phyloP scores from a whole-genome alignment of 2,113 vertebrate species.

The Notothenia coriiceps region DNA sequence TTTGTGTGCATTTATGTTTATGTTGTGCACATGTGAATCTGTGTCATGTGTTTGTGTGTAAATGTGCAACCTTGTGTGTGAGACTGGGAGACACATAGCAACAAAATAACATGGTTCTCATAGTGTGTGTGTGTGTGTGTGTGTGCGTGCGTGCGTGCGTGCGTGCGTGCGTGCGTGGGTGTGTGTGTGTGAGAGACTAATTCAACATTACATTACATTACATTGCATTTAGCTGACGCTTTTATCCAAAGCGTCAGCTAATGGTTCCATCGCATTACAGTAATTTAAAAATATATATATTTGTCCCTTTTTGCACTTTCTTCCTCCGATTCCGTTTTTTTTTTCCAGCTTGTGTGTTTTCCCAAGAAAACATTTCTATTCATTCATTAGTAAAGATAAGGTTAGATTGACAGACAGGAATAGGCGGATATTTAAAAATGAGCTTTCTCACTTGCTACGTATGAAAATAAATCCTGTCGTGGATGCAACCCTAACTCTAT shows the following conservation, averaged over 20 bases:
- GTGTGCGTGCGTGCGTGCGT: background rate
- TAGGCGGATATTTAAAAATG: too few species aligned
- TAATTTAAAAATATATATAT: background rate
- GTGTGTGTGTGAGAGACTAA: conserved; percentile 6
- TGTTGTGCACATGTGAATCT: conserved; percentile 35
- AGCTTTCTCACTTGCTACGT: too few species aligned
- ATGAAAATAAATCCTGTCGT: too few species aligned
- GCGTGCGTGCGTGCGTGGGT: conserved; percentile 7
- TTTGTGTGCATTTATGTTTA: conserved; percentile 44
- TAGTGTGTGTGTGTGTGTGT: conserved; percentile 3
- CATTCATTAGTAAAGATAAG: background rate
- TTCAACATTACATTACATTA: background rate
- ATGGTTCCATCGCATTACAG: conserved; percentile 17
- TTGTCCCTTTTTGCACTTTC: background rate
- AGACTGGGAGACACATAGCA: conserved; percentile 22
- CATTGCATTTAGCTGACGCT: too few species aligned
- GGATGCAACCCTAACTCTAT: too few species aligned
- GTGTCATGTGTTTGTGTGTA: conserved; percentile 53
- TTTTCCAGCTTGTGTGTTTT: background rate
- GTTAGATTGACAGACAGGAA: background rate
- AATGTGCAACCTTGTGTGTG: conserved; percentile 32
- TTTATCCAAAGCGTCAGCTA: too few species aligned
- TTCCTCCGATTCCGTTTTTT: too few species aligned
- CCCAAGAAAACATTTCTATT: conserved; percentile 4
- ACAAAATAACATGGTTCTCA: conserved; percentile 39